Base-by-base conservation (phyloP, 2,797 vertebrate genomes). In the Anomalospiza imberbis region DNA sequence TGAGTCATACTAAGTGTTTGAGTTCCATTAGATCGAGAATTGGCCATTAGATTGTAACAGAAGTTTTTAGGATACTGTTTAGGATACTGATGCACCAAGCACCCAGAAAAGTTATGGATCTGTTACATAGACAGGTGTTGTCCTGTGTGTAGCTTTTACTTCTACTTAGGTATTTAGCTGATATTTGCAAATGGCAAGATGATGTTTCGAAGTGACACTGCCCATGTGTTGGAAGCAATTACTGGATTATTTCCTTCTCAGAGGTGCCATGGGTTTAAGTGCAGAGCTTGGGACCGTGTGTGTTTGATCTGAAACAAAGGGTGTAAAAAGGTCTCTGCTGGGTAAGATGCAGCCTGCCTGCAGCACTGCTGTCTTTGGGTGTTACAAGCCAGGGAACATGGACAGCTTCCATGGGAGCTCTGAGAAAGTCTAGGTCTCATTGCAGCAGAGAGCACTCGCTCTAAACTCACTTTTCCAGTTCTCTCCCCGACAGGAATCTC, bases 341-440 rank as follows among this genome's bases (percentile, higher is more conserved):
- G 47, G 25, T 58, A 22, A 34, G 77, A 24, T 2, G 51, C 24
- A 18, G 26, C 17, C 29, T 13, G n/a, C 48, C 54, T 45, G 26
- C 55, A 62, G 68, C 55, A 6, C 14, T 47, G 55, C 36, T 18
- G 60, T 19, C 31, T 63, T 40, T 1, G 1, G 9, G 24, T 19
- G 36, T 54, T 36, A 14, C 0, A 29, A 24, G 25, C 16, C 50
- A 32, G 34, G 48, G 21, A 60, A 28, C 19, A 6, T 0, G 17
- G 31, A 11, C 5, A 34, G 6, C 32, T 85, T 87, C 53, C 20
- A 11, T 3, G 12, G 45, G 36, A 74, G 8, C 31, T 67, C 45
- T 55, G 61, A 24, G 62, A 76, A 71, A 26, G 40, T 42, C 71
- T 92, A 45, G 19, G 40, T 12, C n/a, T 88, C 34, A 13, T 12